A percentile compares a stretch with the other conserved stretches of the same genome.
phyloP scores from a whole-genome alignment of 1,140 invertebrate species.

The Drosophila gunungcola region DNA sequence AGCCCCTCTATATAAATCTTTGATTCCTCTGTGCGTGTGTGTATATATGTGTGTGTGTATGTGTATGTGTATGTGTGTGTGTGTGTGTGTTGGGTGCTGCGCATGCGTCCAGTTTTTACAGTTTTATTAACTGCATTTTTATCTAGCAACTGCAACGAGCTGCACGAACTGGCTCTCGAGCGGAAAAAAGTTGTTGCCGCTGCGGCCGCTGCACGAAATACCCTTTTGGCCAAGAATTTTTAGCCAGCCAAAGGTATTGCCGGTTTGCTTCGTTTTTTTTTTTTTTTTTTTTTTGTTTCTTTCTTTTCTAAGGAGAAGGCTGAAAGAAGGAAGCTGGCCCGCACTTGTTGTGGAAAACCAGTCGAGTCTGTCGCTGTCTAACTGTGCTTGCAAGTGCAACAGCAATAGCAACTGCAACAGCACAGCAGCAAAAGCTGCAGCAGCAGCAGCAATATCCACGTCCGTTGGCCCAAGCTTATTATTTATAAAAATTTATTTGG shows the following conservation, averaged over 20 bases:
- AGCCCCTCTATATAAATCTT: constrained; percentile 25
- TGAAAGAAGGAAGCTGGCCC: constrained; percentile 64
- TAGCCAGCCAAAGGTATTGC: constrained; percentile 60
- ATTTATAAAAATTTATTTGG: constrained; percentile 76
- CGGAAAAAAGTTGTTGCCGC: constrained; percentile 65
- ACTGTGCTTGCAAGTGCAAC: constrained; percentile 71
- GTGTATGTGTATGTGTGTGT: constrained; percentile 25
- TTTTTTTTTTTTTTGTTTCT: too few species aligned
- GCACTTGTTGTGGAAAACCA: constrained; percentile 75
- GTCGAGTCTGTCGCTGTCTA: constrained; percentile 71
- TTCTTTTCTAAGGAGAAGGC: constrained; percentile 30
- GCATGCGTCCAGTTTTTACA: constrained; percentile 83
- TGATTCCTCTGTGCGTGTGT: constrained; percentile 49
- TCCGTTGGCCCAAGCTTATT: constrained; percentile 76
- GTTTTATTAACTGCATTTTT: constrained; percentile 84
- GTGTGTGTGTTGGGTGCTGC: constrained; percentile 50
- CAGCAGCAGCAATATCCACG: constrained; percentile 24
- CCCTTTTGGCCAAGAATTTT: constrained; percentile 81
- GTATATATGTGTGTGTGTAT: constrained; percentile 26
- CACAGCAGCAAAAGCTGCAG: constrained; percentile 33
- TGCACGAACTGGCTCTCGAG: constrained; percentile 81
- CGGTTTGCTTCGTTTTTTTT: constrained; percentile 9
- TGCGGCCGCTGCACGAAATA: constrained; percentile 79
- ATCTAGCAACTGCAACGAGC: constrained; percentile 75
- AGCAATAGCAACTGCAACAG: constrained; percentile 58